Base-by-base conservation (phyloP, 2,888 invertebrate genomes). In the Scelioninae gen. 2 region DNA sequence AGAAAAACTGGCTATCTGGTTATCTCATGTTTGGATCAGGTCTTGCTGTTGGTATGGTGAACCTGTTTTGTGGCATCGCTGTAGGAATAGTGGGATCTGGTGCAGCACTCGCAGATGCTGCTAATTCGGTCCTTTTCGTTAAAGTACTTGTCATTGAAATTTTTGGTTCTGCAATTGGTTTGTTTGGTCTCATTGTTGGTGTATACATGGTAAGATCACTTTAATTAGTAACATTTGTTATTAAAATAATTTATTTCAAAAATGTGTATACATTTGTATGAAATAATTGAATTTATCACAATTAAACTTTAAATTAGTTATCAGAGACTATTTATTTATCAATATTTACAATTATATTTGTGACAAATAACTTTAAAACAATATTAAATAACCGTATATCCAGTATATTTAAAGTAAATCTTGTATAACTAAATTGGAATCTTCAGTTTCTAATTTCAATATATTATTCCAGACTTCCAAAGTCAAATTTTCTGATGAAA, bases 71-170 rank as follows among this genome's bases (percentile, higher is more conserved):
- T 87, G 97, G 97, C 72, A 90, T 96, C 77, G 94, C 97, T 78
- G 98, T 99, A 28, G 98, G 99, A n/a, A 94, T 98, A 81, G 98
- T 99, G 28, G 99, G 96, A 13, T 98, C 98, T 2, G 98, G 98
- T 72, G 98, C 99, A 41, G 99, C 99, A 13, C 90, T 99, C 7
- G 94, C 98, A 55, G 99, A 99, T 88, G 99, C 99, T 25, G 98
- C 98, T 37, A 97, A 99, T 85, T 92, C 96, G 13, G 92, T 94
- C 2, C 90, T 99, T 5, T 99, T 99, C 84, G 98, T 99, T 53
- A 98, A 98, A 88, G 97, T 99, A 86, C 91, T 99, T 41, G 98
- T 99, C 86, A 94, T 99, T 45, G 99, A 99, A 88, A 99, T 99
- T 87, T 99, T 99, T 85, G 99, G 97, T 69, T 97, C 96, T 83